Percentiles rank a stretch among this genome's conserved stretches.
phyloP scores from a whole-genome alignment of 2,797 vertebrate species.

The Gastrophryne carolinensis region DNA sequence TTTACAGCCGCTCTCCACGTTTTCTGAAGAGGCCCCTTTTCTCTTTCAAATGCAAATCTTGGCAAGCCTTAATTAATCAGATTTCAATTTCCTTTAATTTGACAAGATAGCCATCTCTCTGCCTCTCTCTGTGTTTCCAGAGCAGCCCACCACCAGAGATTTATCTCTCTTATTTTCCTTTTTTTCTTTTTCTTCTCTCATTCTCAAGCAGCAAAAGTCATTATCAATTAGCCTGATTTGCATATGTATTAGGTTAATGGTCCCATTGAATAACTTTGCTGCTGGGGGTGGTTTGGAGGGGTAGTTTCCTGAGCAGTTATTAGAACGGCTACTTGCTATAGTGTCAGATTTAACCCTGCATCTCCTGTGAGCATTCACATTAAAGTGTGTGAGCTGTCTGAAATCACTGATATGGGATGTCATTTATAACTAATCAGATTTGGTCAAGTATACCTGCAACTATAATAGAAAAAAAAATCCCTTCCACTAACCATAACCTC shows the following conservation, averaged over 20 bases:
- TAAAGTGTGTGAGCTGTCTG: no score
- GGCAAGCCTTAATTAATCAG: constrained; percentile 53
- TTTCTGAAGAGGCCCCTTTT: constrained; percentile 51
- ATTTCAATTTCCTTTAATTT: constrained; percentile 55
- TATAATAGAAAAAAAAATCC: no score
- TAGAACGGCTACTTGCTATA: constrained; percentile 6
- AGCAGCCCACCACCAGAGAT: constrained; percentile 41
- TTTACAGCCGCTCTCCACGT: constrained; percentile 48
- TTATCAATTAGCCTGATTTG: constrained; percentile 49
- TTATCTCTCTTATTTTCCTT: constrained; percentile 45
- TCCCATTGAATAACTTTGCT: constrained; percentile 42
- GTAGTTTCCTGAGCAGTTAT: neutral
- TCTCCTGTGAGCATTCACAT: no score
- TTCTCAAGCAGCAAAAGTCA: constrained; percentile 49
- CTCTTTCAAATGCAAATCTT: constrained; percentile 53
- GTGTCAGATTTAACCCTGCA: constrained; percentile 14
- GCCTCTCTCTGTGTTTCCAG: constrained; percentile 37
- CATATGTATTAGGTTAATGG: constrained; percentile 53
- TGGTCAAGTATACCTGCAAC: no score
- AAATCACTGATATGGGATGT: no score
- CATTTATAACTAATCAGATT: no score
- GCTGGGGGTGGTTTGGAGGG: constrained; percentile 8
- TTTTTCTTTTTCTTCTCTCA: constrained; percentile 30
- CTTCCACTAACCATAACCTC: no score
- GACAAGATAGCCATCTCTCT: constrained; percentile 52